Evolutionary conservation across 2,888 invertebrate species (phyloP).

Genomic region (Plagodis dolabraria): DNA sequence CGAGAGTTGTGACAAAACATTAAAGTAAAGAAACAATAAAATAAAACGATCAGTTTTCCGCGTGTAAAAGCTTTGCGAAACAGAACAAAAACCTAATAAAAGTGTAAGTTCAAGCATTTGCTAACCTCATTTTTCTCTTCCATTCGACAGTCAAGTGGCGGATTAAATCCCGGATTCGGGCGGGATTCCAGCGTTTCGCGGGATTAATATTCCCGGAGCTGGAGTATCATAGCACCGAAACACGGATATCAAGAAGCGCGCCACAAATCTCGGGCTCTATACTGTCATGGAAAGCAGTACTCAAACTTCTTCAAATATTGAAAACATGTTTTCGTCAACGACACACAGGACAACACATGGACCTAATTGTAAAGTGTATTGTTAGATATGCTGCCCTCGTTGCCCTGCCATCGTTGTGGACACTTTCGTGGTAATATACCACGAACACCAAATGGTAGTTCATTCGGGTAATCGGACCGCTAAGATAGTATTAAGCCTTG

Average conservation of each 20-base stretch:
- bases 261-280: slow-evolving; percentile 62
- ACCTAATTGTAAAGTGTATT: no score
- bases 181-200: slow-evolving; percentile 44
- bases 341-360: no score
- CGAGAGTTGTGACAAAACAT: no score
- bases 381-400: no score
- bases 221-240: slow-evolving; percentile 63
- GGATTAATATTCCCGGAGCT: slow-evolving; percentile 70
- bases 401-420: no score
- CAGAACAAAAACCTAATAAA: slow-evolving; percentile 4
- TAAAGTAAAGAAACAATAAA: no score
- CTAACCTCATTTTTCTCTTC: slow-evolving; percentile 15
- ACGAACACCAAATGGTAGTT: no score
- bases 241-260: slow-evolving; percentile 62
- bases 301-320: neutral
- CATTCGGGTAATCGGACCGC: no score
- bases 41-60: no score
- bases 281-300: slow-evolving; percentile 21
- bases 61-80: neutral
- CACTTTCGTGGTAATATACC: no score
- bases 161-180: slow-evolving; percentile 24
- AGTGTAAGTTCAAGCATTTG: slow-evolving; percentile 15
- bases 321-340: no score
- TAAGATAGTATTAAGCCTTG: no score
- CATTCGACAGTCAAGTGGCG: slow-evolving; percentile 24